Conservation (phyloP, 2,113 vertebrate species). For the Cottus gobio region DNA sequence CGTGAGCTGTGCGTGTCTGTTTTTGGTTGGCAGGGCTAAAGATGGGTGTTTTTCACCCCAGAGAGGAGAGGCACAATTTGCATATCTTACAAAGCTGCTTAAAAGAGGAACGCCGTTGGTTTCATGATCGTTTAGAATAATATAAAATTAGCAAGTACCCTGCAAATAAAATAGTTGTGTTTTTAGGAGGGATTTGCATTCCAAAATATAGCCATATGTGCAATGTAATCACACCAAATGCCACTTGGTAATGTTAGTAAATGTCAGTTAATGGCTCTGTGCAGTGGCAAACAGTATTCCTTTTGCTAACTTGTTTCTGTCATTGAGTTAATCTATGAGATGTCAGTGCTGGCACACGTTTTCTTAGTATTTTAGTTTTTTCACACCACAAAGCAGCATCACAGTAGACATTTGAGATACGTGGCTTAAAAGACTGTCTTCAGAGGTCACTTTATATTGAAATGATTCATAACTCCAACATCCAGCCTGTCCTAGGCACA, state of each 20-base stretch:
- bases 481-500: neutral
- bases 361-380: neutral
- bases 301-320: neutral
- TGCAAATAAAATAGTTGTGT: neutral
- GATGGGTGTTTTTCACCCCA: conserved; percentile 58
- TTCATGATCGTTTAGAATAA: conserved; percentile 21
- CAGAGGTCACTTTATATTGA: neutral
- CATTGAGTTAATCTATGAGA: conserved; percentile 4
- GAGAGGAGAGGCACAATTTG: conserved; percentile 40
- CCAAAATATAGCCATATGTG: neutral
- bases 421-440: neutral
- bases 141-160: neutral
- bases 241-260: neutral
- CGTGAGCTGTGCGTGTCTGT: conserved; percentile 72
- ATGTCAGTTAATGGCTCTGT: conserved; percentile 3
- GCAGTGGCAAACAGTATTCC: conserved; percentile 4
- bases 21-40: conserved; percentile 75
- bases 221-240: neutral
- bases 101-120: neutral
- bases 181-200: conserved; percentile 11
- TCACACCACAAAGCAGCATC: neutral
- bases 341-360: neutral
- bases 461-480: neutral
- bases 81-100: conserved; percentile 27
- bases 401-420: neutral